Evolutionary conservation across 1,140 invertebrate genomes (phyloP), one percentile per base, ranked within the genome.

Genomic region (Cardiocondyla obscurior): DNA sequence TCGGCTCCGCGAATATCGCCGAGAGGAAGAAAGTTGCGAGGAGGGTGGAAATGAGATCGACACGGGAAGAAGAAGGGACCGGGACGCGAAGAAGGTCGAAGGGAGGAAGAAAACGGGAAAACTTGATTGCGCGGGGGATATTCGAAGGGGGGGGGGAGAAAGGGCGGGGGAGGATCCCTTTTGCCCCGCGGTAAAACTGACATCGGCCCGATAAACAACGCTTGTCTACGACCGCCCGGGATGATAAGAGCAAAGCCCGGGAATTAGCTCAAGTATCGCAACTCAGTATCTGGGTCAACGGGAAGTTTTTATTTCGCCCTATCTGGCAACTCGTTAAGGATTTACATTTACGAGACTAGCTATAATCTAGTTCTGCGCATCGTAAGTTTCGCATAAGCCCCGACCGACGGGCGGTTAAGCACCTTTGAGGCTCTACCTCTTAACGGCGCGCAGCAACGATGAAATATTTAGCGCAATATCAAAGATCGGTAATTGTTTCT

Each of bases 201-300:
- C 86, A 88, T 82, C 76, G 64, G 69, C 39, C 77, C 85, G 86
- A 88, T 87, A 84, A 87, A 88, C 86, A 87, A 87, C 76, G 81
- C 86, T 87, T 87, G 86, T 88, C 76, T 72, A 85, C 86, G 72
- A 72, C 51, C 82, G 10, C 25, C 25, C 14, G 14, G 76, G 58
- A 87, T 83, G 86, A 88, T 88, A 88, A 88, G 82, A 60, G 72
- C 6, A 82, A 73, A 76, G 58, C 79, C 33, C 60, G 74, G 62
- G 74, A 79, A 79, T 79, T 79, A 79, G 74, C 62, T 53, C 62
- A 81, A 81, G 77, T 81, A 72, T 81, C 77, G 69, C 36, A 58
- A 46, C 69, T 73, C 19, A 2, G 67, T 74, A 81, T 81, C 77
- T 70, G 12, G 64, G 64, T 81, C 64, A 81, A 39, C 77, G 39